Percentiles rank a stretch among this genome's conserved stretches.
These are phyloP conservation scores for Macrophya alboannulata DNA, from an alignment of 2,888 invertebrate genomes.

Conservation along the genomic window DNA sequence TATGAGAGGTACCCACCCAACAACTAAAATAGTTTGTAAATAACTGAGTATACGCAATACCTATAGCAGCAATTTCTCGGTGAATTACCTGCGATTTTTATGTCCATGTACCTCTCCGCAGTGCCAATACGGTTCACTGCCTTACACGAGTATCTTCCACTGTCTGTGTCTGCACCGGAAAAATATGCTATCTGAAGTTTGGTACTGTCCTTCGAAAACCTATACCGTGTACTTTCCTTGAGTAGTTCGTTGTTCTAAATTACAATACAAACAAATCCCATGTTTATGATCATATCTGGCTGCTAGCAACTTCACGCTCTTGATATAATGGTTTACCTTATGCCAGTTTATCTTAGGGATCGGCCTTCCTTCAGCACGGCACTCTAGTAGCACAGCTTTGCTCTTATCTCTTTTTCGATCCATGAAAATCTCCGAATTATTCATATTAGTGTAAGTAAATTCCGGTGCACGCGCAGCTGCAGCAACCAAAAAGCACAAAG, in stretches of 20 bases:
- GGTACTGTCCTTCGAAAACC: constrained; percentile 74
- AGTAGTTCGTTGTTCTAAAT: constrained; percentile 70
- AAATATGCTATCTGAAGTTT: constrained; percentile 82
- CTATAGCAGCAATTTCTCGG: not conserved
- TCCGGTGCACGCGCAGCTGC: constrained; percentile 80
- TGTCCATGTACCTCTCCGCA: constrained; percentile 74
- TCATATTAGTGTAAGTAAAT: constrained; percentile 80
- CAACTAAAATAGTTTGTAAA: not conserved
- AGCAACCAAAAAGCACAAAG: constrained; percentile 61
- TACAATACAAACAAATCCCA: constrained; percentile 44
- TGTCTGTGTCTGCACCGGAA: constrained; percentile 83
- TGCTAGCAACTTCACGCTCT: not conserved
- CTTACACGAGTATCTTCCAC: constrained; percentile 83
- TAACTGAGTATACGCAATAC: not conserved
- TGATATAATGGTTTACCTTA: constrained; percentile 82
- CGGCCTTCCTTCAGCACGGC: constrained; percentile 72
- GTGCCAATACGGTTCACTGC: constrained; percentile 82
- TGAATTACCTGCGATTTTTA: constrained; percentile 81
- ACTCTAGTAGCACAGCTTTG: constrained; percentile 67
- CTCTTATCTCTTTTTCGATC: constrained; percentile 72
- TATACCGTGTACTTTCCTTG: constrained; percentile 72
- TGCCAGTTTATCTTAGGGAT: constrained; percentile 84
- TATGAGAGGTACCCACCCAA: too few relatives aligned
- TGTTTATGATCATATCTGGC: too few relatives aligned
- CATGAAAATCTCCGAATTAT: constrained; percentile 75